Evolutionary conservation across 2,113 vertebrate species (phyloP).

Genomic region (Candoia aspera): DNA sequence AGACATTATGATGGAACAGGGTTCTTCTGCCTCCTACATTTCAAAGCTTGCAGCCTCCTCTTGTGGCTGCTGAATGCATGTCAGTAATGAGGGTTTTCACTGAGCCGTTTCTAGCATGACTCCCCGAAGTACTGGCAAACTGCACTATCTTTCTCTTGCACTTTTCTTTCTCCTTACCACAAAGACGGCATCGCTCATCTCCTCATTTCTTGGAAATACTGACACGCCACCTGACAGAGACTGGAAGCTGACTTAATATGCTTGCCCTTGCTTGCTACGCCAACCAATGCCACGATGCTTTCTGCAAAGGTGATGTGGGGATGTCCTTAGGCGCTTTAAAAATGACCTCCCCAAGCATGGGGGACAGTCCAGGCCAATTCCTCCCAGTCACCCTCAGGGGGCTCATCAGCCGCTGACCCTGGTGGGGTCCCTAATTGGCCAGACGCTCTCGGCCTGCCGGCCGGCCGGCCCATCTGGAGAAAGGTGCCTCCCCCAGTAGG

Average conservation of each 20-base stretch:
- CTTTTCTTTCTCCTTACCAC: not conserved
- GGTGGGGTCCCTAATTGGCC: not conserved
- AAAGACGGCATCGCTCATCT: not conserved
- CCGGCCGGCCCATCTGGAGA: too few relatives aligned
- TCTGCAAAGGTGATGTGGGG: not conserved
- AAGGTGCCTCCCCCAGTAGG: not conserved
- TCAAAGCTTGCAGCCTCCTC: not conserved
- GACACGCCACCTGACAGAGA: not conserved
- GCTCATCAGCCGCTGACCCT: not conserved
- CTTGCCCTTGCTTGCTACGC: too few relatives aligned
- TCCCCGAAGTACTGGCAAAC: not conserved
- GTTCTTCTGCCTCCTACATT: not conserved
- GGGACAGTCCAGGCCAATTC: not conserved
- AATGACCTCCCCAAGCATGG: not conserved
- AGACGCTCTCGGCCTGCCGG: too few relatives aligned
- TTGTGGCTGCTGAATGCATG: not conserved
- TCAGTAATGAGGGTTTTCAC: not conserved
- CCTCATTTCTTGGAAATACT: not conserved
- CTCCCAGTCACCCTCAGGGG: not conserved
- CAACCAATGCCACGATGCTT: not conserved
- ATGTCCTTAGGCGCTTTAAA: not conserved
- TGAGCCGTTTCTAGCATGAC: not conserved
- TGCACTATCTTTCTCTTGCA: not conserved
- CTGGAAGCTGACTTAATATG: too few relatives aligned
- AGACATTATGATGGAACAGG: not conserved